These are phyloP conservation scores for Halocynthia aurantium DNA, from an alignment of 23 tunicate genomes.

Conservation along the genomic window DNA sequence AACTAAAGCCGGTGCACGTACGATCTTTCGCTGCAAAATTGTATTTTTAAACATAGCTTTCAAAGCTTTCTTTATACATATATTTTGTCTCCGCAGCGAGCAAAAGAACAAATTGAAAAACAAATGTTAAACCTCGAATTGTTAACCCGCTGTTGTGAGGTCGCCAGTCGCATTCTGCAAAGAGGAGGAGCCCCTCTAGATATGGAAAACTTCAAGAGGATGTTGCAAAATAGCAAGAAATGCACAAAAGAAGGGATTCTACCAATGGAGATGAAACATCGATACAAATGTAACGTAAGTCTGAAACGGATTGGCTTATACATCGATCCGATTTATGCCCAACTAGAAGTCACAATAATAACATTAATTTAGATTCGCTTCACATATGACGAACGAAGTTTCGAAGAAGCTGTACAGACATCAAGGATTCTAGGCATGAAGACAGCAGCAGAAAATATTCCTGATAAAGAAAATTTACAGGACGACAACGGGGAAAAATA, in stretches of 20 bases:
- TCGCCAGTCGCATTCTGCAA: constrained; percentile 44
- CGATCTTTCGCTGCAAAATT: background rate
- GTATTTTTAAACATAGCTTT: too few species aligned
- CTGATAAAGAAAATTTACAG: background rate
- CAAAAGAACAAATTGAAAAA: constrained; percentile 32
- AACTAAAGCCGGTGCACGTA: constrained; percentile 45
- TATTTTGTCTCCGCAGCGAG: constrained; percentile 29
- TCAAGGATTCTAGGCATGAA: too few species aligned
- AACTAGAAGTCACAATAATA: background rate
- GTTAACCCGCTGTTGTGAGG: constrained; percentile 53
- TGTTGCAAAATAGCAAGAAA: constrained; percentile 59
- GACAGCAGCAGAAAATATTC: background rate
- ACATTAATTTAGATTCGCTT: too few species aligned
- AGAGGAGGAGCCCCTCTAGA: constrained; percentile 65
- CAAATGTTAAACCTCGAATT: constrained; percentile 48
- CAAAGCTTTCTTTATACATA: background rate
- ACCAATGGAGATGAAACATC: constrained; percentile 30
- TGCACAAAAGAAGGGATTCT: constrained; percentile 26
- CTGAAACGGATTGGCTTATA: background rate
- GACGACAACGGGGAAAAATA: background rate
- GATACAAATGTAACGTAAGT: constrained; percentile 48
- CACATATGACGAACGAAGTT: too few species aligned
- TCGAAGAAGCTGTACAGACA: constrained; percentile 12
- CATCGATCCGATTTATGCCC: background rate
- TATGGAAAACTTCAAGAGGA: constrained; percentile 43